Evolutionary conservation across 2,888 invertebrate genomes (phyloP).

Genomic region (Drosophila incognita): DNA sequence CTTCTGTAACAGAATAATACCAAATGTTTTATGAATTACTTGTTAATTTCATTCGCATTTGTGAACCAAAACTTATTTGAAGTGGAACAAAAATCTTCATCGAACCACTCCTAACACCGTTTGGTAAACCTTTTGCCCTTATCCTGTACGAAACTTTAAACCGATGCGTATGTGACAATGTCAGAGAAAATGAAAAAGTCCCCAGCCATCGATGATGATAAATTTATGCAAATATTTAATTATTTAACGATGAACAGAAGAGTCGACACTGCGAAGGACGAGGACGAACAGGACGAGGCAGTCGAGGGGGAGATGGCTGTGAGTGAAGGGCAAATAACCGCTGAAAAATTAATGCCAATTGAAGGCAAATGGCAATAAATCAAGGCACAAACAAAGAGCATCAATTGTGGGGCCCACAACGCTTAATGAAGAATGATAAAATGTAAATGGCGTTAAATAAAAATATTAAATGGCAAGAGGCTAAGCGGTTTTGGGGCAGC

Average conservation of each 20-base stretch:
- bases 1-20: neutral
- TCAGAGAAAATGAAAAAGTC: conserved; percentile 72
- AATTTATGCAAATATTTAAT: conserved; percentile 79
- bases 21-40: too few species aligned
- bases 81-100: conserved; percentile 24
- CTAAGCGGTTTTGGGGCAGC: conserved; percentile 44
- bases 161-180: conserved; percentile 35
- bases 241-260: conserved; percentile 72
- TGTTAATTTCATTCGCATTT: neutral
- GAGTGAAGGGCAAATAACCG: conserved; percentile 54
- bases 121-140: conserved; percentile 13
- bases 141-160: neutral
- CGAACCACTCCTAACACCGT: conserved; percentile 26
- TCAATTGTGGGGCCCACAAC: conserved; percentile 31
- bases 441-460: conserved; percentile 69
- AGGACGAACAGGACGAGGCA: neutral
- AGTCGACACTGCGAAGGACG: conserved; percentile 20
- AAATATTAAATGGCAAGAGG: conserved; percentile 64
- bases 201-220: conserved; percentile 64
- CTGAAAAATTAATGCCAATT: conserved; percentile 76
- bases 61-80: neutral
- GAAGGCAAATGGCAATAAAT: conserved; percentile 73
- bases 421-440: conserved; percentile 71
- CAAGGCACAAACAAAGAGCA: conserved; percentile 62
- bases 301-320: neutral